Evolutionary conservation across 2,888 invertebrate genomes (phyloP), one percentile per base, ranked within the genome.

Genomic region (Apomyelois bistriatella): DNA sequence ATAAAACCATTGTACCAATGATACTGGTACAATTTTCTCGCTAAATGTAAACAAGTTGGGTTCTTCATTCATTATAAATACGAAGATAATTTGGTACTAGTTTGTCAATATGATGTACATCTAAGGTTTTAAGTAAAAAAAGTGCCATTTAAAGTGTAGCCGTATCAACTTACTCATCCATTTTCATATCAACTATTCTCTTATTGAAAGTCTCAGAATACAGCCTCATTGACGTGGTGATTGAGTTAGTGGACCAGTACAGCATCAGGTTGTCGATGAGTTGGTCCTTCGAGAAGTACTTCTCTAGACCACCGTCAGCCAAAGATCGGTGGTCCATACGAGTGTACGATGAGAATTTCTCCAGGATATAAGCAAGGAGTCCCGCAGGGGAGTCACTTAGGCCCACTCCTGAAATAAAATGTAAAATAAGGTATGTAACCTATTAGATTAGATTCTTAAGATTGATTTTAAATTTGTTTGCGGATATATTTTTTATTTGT

Each of bases 291-390:
- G 92, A 92, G 74, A 91, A 95, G 60, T 93, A 92, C 56, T 91
- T 43, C 48, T 58, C 60, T 0, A 97, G 79, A 2, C 94, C 95
- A 13, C 96, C 96, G 63, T 96, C 95, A 0, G 85, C 22, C 79
- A 91, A 91, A 0, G 79, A 71, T 0, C 74, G 70, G 70, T 76
- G 60, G 0, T 72, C 76, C n/a, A 15, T 54, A 0, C 93, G 91
- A 0, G 95, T 96, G 94, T 95, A 95, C 0, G 93, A 92, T 5
- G 94, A 93, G 82, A 96, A 97, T 78, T 97, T 97, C 75, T 97
- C 97, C 51, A 97, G 73, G 53, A 97, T 94, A 65, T 97, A 97
- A 0, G 94, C 95, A 0, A 96, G 94, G 41, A 97, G 85, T 15
- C 96, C 97, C 1, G 93, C 90, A 0, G 97, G 97, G 0, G 96